phyloP scores from a whole-genome alignment of 1,140 invertebrate genomes.

The Zeugodacus cucurbitae region DNA sequence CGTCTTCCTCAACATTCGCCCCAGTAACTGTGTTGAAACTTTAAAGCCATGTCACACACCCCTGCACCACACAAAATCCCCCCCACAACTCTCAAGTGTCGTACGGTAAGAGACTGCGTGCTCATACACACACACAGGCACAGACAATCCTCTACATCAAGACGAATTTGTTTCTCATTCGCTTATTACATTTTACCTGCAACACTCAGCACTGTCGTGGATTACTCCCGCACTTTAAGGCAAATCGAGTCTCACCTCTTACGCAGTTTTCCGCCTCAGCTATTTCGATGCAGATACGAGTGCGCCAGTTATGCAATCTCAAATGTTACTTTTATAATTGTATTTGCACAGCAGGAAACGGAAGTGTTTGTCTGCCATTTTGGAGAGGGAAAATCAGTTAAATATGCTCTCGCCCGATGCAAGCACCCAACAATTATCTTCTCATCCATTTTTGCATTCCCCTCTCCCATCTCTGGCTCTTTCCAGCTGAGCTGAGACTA shows the following conservation, averaged over 20 bases:
- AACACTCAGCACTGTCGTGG: background rate
- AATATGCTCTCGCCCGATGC: too few species aligned
- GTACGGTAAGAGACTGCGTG: too few species aligned
- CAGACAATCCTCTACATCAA: background rate
- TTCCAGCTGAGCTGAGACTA: background rate
- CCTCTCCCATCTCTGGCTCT: background rate
- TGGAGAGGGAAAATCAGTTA: background rate
- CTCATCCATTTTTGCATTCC: too few species aligned
- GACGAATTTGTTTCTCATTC: background rate
- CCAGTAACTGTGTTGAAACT: background rate
- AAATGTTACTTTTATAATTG: conserved; percentile 17
- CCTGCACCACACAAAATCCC: background rate
- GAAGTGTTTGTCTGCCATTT: background rate
- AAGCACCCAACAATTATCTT: too few species aligned
- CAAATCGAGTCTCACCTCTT: background rate
- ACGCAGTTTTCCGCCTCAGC: background rate
- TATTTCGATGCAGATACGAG: background rate
- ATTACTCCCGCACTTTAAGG: background rate
- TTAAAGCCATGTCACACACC: background rate
- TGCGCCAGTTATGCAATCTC: background rate
- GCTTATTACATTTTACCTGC: background rate
- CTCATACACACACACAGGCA: too few species aligned
- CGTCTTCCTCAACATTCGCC: background rate
- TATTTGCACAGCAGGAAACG: background rate
- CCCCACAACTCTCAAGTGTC: too few species aligned